A percentile compares a stretch with the other conserved stretches of the same genome.
These are phyloP conservation scores for Pelmatolapia mariae DNA, from an alignment of 2,113 vertebrate species.

Conservation along the genomic window DNA sequence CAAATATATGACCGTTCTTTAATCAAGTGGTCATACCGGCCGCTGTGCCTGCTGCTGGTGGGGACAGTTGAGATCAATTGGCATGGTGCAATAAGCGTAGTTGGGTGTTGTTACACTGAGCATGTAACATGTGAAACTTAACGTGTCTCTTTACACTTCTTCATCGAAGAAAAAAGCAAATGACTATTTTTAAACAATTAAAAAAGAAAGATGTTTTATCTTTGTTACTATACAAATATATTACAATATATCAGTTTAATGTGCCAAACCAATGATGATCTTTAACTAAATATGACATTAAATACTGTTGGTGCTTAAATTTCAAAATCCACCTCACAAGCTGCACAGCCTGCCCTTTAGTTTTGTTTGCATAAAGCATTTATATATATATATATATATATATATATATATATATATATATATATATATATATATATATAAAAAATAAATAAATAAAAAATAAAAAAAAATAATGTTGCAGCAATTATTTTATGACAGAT, in stretches of 20 bases:
- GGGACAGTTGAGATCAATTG: slow-evolving; percentile 37
- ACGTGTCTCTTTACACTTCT: background rate
- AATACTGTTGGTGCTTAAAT: background rate
- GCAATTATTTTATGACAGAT: background rate
- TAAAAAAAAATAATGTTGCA: background rate
- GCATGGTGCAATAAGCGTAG: background rate
- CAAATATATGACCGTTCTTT: slow-evolving; percentile 51
- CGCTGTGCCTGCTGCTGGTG: background rate
- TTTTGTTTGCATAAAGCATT: background rate
- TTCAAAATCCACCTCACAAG: background rate
- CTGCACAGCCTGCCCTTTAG: background rate
- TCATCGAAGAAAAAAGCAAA: background rate
- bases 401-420: no score
- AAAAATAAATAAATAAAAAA: no score
- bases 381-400: no score
- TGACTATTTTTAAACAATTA: background rate
- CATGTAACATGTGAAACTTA: background rate
- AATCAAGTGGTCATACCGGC: slow-evolving; percentile 40
- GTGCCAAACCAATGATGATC: background rate
- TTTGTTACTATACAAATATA: background rate
- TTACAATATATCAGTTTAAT: background rate
- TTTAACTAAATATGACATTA: background rate
- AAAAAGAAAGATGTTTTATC: background rate
- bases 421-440: no score
- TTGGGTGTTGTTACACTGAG: slow-evolving; percentile 12